Conservation (phyloP, 2,888 invertebrate genomes). For the Protonemura montana region DNA sequence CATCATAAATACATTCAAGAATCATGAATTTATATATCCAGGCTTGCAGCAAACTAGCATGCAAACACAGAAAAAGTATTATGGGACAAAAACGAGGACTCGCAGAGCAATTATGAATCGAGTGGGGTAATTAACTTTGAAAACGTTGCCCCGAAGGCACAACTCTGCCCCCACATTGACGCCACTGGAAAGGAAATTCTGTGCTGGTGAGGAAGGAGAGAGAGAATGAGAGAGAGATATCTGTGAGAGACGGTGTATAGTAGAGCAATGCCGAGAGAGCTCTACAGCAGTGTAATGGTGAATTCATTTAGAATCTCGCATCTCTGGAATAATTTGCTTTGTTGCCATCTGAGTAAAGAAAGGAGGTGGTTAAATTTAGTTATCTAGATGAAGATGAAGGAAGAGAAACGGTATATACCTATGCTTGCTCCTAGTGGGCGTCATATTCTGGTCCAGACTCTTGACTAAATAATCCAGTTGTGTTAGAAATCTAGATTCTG, state of each 20-base stretch:
- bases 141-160: background rate
- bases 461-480: constrained; percentile 3
- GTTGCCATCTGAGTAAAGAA: constrained; percentile 7
- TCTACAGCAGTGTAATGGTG: background rate
- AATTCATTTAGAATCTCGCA: background rate
- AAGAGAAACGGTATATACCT: background rate
- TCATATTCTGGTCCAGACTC: background rate
- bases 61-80: too few species aligned
- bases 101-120: background rate
- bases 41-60: too few species aligned
- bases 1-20: too few species aligned
- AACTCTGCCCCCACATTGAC: background rate
- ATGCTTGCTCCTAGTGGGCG: background rate
- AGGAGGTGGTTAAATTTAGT: background rate
- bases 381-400: constrained; percentile 7
- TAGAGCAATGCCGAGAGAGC: background rate
- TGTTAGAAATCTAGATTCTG: background rate
- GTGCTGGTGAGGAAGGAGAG: background rate
- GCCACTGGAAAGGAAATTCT: background rate
- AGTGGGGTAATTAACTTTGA: background rate
- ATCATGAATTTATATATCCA: too few species aligned
- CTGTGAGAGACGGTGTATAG: background rate
- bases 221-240: background rate
- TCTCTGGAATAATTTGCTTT: background rate
- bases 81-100: too few species aligned